Evolutionary conservation across 2,888 invertebrate genomes (phyloP), one percentile per base, ranked within the genome.

Genomic region (Platyscelio sp.): DNA sequence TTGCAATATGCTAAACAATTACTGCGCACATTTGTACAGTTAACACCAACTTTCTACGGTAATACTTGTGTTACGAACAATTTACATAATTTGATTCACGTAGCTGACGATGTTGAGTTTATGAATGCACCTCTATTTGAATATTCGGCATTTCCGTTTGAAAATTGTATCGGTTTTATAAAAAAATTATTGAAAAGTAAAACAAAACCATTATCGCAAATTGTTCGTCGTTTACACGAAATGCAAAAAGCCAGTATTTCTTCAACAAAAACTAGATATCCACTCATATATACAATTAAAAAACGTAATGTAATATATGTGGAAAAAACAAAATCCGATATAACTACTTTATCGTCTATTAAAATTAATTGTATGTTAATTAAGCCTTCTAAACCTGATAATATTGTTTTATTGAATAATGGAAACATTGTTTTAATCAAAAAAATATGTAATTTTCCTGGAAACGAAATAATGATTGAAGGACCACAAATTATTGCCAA

Each of bases 121-220:
- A 85, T 84, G 22, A 24, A 80, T 15, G 24, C 27, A n/a, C 65
- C 84, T 9, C 56, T 88, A 22, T 70, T 20, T 13, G 70, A 82
- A 56, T 80, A 74, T 24, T 87, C 87, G 11, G 83, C 87, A 26
- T 88, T 86, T 78, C 61, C 75, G 65, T 82, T 81, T 15, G 87
- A 87, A 82, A 84, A 79, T 77, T 86, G 68, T 38, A 83, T 87
- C 56, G 85, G 86, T 3, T 77, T 75, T 46, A 70, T 86, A 1
- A 88, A 88, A 77, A 18, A 18, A 18, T 33, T 86, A 3, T 24
- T 83, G 51, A 63, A 67, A 60, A 43, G 24, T 20, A 20, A 4
- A 40, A 38, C 11, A 5, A 54, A 56, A 9, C 38, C 70, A 11
- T 15, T 70, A 26, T 20, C 56, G 38, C 70, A 70, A 56, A 15